Percentiles rank a stretch among this genome's conserved stretches.
phyloP scores from a whole-genome alignment of 2,797 vertebrate genomes.

The Eulemur albifrons region DNA sequence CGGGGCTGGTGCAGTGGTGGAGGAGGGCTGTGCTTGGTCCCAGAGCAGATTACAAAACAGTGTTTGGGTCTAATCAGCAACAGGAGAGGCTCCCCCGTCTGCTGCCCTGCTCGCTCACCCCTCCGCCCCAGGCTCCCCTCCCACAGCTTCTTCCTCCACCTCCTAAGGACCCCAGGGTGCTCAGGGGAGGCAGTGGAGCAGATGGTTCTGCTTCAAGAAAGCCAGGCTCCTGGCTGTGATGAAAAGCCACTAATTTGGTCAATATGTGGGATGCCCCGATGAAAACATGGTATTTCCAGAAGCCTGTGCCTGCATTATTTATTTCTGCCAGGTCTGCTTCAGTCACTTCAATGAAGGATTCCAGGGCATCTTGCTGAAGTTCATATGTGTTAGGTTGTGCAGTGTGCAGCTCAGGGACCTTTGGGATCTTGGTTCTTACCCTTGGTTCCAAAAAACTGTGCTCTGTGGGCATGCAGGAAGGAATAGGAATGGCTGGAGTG shows the following conservation, averaged over 20 bases:
- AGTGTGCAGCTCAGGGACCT: not conserved
- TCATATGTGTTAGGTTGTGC: not conserved
- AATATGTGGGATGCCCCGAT: no score
- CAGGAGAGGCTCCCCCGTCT: accelerated
- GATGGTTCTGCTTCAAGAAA: not conserved
- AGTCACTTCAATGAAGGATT: not conserved
- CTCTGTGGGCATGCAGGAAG: not conserved
- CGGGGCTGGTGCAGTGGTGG: not conserved
- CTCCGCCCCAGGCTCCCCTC: not conserved
- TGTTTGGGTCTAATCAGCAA: not conserved
- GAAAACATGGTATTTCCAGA: not conserved
- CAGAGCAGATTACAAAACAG: not conserved
- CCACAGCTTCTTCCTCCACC: not conserved
- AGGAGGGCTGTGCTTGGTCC: not conserved
- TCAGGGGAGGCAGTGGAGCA: not conserved
- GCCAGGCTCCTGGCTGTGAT: not conserved
- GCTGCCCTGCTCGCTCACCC: not conserved
- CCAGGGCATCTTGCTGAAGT: not conserved
- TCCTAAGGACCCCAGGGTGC: not conserved
- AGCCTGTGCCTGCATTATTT: not conserved
- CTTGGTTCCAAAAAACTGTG: not conserved
- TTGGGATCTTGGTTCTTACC: not conserved
- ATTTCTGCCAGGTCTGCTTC: not conserved
- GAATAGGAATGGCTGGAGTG: no score
- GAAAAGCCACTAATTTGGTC: not conserved